Percentiles rank a stretch among this genome's conserved stretches.
Conservation (phyloP, 1,140 invertebrate genomes). For the Drosophila ercepeae region DNA sequence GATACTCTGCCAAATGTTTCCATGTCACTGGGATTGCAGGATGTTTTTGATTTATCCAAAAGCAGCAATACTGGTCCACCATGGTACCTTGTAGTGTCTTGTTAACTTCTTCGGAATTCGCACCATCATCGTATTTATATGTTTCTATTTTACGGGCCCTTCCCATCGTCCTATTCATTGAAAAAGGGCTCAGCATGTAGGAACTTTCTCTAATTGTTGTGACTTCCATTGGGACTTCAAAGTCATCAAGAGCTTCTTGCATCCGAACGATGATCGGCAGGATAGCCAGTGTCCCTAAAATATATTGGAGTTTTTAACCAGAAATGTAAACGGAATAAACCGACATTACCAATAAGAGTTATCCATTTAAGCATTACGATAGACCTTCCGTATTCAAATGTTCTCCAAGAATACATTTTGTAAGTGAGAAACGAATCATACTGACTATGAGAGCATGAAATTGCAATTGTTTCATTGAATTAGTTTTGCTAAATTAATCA, state of each 20-base stretch:
- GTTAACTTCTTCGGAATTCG: background rate
- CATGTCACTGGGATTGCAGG: constrained; percentile 22
- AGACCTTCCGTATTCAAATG: background rate
- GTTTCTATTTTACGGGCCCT: constrained; percentile 22
- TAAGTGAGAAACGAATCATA: background rate
- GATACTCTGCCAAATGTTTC: constrained; percentile 23
- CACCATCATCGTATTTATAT: background rate
- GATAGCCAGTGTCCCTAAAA: background rate
- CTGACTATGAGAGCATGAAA: background rate
- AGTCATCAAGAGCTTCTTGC: constrained; percentile 9
- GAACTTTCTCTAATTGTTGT: background rate
- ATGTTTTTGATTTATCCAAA: constrained; percentile 56
- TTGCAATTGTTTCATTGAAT: background rate
- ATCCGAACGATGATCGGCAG: background rate
- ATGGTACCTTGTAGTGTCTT: constrained; percentile 2
- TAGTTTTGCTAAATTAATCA: background rate
- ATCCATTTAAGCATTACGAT: background rate
- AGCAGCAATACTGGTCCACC: constrained; percentile 55
- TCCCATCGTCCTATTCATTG: constrained; percentile 8
- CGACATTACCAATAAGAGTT: background rate
- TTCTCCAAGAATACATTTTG: background rate
- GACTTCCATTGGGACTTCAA: constrained; percentile 32
- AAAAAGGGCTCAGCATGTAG: background rate
- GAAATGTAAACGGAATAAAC: too few species aligned
- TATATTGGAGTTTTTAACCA: background rate